Base-by-base conservation (phyloP, 2,797 vertebrate species). In the Enteromius trimaculatus region DNA sequence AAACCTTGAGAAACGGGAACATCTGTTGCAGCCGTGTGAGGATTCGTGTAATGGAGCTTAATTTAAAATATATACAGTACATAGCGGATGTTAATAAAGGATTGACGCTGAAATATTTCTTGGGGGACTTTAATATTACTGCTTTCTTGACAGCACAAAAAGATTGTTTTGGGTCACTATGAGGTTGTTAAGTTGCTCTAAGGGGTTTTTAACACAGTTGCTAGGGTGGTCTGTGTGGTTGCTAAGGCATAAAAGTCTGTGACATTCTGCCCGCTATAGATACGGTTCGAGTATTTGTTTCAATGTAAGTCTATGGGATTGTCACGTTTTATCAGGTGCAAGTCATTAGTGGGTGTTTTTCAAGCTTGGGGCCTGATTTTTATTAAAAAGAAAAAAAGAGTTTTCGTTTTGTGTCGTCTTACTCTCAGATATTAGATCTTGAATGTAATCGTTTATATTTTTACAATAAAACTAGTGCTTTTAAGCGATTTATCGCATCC, bases 1-100 rank as follows among this genome's bases (percentile, higher is more conserved):
- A 66, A 79, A 77, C n/a, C 34, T 42, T 77, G 76, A 62, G 75
- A 39, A 44, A 44, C 1, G 37, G 76, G 64, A 42, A 49, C 17
- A 49, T 49, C 42, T 65, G 39, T 21, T 31, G 11, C 60, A 31
- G 60, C 42, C 77, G n/a, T 44, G 34, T 44, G 53, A 77, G 39
- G 42, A 62, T 64, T 29, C 13, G 16, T 68, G 47, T 62, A 77
- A 75, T 77, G 55, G 10, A 6, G n/a, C 37, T 60, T 21, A 53
- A 68, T 39, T 69, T 53, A 26, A 17, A 37, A 39, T 68, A 79
- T 42, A 39, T 34, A 31, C n/a, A n/a, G n/a, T n/a, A n/a, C 1
- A 6, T 21, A 16, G 6, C 6, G 17, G 23, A 49, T 49, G 19
- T 78, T 78, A 78, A 51, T 78, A 51, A 78, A 49, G 26, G 26